Evolutionary conservation across 1,140 invertebrate genomes (phyloP).

Genomic region (Meloidogyne hapla): DNA sequence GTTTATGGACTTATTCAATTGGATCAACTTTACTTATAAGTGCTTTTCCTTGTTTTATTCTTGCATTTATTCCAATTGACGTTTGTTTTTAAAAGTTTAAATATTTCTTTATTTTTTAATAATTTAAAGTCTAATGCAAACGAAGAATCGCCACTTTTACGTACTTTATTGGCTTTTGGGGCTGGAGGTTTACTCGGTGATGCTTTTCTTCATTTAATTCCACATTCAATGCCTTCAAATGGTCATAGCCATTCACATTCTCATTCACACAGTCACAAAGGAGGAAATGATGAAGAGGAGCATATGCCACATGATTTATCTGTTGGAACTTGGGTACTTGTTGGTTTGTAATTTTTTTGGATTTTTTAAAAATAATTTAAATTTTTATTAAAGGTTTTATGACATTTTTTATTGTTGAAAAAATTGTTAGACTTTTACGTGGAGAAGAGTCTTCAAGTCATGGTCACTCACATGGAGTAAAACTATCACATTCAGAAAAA

Average conservation of each 20-base stretch:
- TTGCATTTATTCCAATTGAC: conserved; percentile 88
- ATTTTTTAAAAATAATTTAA: conserved; percentile 14
- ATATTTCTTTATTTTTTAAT: background rate
- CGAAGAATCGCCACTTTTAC: conserved; percentile 68
- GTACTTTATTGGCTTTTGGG: conserved; percentile 86
- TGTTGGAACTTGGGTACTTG: conserved; percentile 48
- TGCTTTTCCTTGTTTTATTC: conserved; percentile 78
- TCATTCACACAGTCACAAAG: conserved; percentile 68
- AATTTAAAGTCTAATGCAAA: conserved; percentile 29
- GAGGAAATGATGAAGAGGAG: conserved; percentile 23
- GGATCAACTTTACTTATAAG: conserved; percentile 49
- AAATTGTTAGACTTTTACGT: conserved; percentile 53
- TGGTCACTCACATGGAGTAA: conserved; percentile 30
- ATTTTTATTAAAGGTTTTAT: conserved; percentile 41
- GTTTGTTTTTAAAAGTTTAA: conserved; percentile 68
- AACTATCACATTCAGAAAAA: conserved; percentile 28
- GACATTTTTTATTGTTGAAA: conserved; percentile 54
- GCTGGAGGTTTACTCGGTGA: conserved; percentile 90
- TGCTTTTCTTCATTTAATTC: conserved; percentile 92
- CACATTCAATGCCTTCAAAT: conserved; percentile 76
- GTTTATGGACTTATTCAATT: conserved; percentile 51
- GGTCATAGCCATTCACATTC: conserved; percentile 67
- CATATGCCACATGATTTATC: conserved; percentile 52
- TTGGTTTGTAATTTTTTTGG: conserved; percentile 37
- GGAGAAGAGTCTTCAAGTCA: conserved; percentile 41